Base-by-base conservation (phyloP, 2,797 vertebrate species). In the Sebastiscus tertius region DNA sequence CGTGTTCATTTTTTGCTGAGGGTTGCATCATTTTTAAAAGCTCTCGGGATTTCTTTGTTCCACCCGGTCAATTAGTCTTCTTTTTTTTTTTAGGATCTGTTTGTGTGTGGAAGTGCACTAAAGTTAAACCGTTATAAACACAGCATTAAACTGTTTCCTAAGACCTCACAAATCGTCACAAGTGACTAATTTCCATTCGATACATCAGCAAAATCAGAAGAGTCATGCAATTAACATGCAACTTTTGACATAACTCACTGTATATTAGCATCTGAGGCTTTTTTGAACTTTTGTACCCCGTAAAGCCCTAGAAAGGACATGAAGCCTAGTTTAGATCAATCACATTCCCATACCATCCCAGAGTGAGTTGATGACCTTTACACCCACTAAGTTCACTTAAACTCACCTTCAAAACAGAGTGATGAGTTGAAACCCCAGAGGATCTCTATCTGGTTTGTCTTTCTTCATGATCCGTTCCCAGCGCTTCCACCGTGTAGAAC, bases 31-130 rank as follows among this genome's bases (percentile, higher is more conserved):
- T 71, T 73, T 79, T 85, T 74, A 76, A 86, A 88, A 39, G 75
- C 67, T 39, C 55, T 11, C 36, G 27, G 71, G 75, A 63, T 68
- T 85, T 80, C 87, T 90, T 89, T 92, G 88, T 83, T 87, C 86
- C 83, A 82, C 72, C 79, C 82, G 4, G 31, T 77, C 67, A 68
- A 34, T 76, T 85, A 67, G 24, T 68, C 67, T 60, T 36, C 9
- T 24, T 6, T 2, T 18, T 13, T 63, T 77, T 5, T 75, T 62
- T 22, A 39, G 1, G 20, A 54, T 39, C 46, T 68, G 16, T 70
- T 70, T 82, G 22, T 75, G 9, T 77, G 11, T 79, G 8, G 84
- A 72, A 66, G 46, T 62, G 33, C 63, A 60, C 26, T 46, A 74
- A 81, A 72, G 1, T 31, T 39, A 73, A 73, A 75, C 18, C 34